Conservation (phyloP, 2,113 vertebrate species). For the Ictalurus furcatus region DNA sequence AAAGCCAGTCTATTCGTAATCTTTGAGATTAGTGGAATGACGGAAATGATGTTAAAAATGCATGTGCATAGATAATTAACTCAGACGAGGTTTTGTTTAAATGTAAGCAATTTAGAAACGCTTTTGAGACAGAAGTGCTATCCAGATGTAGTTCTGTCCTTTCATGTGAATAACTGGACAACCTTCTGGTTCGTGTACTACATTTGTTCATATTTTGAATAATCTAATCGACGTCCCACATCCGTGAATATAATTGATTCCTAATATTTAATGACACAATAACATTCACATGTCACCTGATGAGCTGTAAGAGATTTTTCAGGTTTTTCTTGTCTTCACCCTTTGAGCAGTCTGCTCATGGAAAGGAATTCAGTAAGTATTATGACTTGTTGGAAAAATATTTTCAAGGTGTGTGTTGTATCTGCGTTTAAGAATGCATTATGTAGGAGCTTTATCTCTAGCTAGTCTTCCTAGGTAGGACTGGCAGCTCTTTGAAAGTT, state of each 20-base stretch:
- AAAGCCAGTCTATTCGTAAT: neutral
- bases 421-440: neutral
- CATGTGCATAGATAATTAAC: neutral
- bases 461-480: slow-evolving; percentile 14
- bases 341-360: neutral
- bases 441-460: neutral
- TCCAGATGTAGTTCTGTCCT: neutral
- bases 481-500: slow-evolving; percentile 39
- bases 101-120: neutral
- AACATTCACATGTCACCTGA: neutral
- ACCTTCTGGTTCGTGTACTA: neutral
- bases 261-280: neutral
- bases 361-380: neutral
- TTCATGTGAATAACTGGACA: neutral
- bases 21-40: neutral
- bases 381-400: neutral
- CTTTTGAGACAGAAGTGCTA: neutral
- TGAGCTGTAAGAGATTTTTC: neutral
- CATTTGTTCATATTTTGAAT: neutral
- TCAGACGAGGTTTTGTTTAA: neutral
- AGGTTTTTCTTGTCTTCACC: neutral
- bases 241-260: no score
- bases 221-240: neutral
- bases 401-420: neutral
- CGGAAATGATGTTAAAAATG: neutral